Evolutionary conservation across 2,797 vertebrate species (phyloP).

Genomic region (Phrynocephalus vlangalii): DNA sequence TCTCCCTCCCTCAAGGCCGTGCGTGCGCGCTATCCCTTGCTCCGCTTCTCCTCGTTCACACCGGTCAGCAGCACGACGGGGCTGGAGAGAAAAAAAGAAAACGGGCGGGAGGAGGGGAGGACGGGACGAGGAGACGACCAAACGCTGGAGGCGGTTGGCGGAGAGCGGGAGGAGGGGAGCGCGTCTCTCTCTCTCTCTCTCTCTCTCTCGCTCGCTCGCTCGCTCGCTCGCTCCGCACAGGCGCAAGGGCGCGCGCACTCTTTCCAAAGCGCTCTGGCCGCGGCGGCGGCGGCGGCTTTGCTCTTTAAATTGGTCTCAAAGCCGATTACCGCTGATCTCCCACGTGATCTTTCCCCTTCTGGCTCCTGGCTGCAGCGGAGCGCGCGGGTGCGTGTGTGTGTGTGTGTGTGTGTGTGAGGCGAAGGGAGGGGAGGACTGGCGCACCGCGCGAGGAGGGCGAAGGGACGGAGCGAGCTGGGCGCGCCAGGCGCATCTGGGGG

Average conservation of each 20-base stretch:
- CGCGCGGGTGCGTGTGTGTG: neutral
- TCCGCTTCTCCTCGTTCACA: neutral
- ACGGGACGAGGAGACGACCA: too few species aligned
- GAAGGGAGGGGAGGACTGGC: neutral
- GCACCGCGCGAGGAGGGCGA: neutral
- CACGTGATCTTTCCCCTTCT: slow-evolving; percentile 80
- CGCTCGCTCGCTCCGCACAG: neutral
- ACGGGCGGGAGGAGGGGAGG: neutral
- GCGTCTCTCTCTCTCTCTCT: neutral
- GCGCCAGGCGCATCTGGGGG: slow-evolving; percentile 38
- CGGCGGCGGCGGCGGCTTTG: slow-evolving; percentile 74
- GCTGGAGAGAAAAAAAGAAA: slow-evolving; percentile 17
- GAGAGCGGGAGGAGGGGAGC: neutral
- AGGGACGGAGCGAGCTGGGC: neutral
- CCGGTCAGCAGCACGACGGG: neutral
- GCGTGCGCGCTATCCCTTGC: neutral
- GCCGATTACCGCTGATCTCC: slow-evolving; percentile 86
- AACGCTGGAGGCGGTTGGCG: too few species aligned
- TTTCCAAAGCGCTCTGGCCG: neutral
- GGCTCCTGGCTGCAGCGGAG: slow-evolving; percentile 61
- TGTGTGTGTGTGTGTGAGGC: too few species aligned
- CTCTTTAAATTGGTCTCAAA: slow-evolving; percentile 88
- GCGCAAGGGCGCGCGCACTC: neutral
- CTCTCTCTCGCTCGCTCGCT: neutral
- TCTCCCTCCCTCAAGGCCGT: too few species aligned